These are phyloP conservation scores for Furnarius figulus DNA, from an alignment of 2,113 vertebrate species.

Conservation along the genomic window DNA sequence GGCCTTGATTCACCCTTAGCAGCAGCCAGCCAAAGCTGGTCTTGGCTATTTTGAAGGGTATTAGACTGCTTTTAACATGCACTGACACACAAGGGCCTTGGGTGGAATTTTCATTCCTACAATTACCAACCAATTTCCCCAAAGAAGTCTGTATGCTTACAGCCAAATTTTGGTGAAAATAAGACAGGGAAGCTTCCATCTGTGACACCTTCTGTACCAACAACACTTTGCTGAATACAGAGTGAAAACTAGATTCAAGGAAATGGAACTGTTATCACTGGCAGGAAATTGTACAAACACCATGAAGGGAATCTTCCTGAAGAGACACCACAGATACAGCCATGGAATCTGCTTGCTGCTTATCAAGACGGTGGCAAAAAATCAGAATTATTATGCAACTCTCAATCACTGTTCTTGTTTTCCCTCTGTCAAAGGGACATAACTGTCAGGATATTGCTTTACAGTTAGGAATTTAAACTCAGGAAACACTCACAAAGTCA, in stretches of 20 bases:
- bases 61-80: not conserved
- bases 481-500: constrained; percentile 43
- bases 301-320: not conserved
- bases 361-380: not conserved
- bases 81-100: not conserved
- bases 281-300: not conserved
- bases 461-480: constrained; percentile 51
- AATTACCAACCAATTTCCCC: not conserved
- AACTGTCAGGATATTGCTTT: constrained; percentile 52
- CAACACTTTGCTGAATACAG: not conserved
- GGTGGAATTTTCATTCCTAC: not conserved
- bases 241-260: not conserved
- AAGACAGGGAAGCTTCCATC: not conserved
- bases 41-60: not conserved
- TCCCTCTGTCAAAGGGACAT: not conserved
- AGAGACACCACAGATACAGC: not conserved
- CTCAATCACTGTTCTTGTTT: not conserved
- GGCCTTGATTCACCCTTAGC: not conserved
- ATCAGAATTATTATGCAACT: not conserved
- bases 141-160: not conserved
- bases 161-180: not conserved
- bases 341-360: not conserved
- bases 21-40: not conserved
- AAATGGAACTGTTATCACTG: not conserved
- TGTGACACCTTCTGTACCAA: not conserved